Evolutionary conservation across 1,140 invertebrate species (phyloP), one percentile per base, ranked within the genome.

Genomic region (fruit fly (Drosophila melanogaster)): DNA sequence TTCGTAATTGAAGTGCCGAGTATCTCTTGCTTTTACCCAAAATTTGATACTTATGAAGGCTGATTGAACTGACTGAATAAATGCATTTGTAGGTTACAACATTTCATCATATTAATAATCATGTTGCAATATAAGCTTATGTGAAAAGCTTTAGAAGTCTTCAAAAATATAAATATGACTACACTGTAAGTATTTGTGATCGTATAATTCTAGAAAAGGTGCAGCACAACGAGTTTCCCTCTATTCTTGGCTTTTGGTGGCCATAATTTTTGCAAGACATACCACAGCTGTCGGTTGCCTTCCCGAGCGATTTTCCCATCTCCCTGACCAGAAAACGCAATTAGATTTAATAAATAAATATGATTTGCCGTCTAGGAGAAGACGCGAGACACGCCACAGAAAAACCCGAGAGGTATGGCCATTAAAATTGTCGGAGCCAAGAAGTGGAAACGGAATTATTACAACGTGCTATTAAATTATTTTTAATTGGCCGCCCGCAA

Each of bases 311-410:
- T 50, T 22, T 6, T 1, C 35, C 22, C 24, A 26, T 24, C 30
- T 17, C 35, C 37, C 40, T 58, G 67, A 60, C 61, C 87, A 75
- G 44, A 50, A 61, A 87, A 87, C 79, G 83, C 73, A 86, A 86
- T 87, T 79, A 75, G 47, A 79, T 77, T 79, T 89, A 87, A 89
- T 87, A 87, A 89, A 89, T 87, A 89, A 87, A 87, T 87, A 77
- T 73, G 76, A 87, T 87, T 87, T 89, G 58, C 55, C 67, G 50
- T 77, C 74, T 71, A 71, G 72, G 62, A 67, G 54, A 69, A 60
- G 65, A 55, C 71, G 59, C 57, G 60, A 76, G 47, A 19, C 49
- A 55, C 35, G 14, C 54, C 50, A 66, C 55, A 62, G 47, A 38
- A 61, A 19, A 35, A 17, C 15, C 41, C 22, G 33, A 43, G 59